phyloP scores from a whole-genome alignment of 2,888 invertebrate species.

The Atherix ibis region DNA sequence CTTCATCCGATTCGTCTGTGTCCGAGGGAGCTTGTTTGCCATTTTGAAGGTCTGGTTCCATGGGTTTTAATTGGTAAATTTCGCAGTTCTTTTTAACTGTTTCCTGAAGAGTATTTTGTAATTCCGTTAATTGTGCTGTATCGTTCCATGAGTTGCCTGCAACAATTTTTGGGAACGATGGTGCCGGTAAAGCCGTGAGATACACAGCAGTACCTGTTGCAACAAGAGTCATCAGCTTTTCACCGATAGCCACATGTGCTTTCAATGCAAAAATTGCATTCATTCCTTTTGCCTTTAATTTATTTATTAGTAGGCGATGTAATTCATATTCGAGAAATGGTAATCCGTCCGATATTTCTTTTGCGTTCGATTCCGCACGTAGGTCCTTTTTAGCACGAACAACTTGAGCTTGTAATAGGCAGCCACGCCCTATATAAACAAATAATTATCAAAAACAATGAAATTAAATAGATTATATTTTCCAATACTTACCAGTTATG shows the following conservation, averaged over 20 bases:
- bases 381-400: conserved; percentile 63
- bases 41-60: conserved; percentile 24
- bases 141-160: conserved; percentile 49
- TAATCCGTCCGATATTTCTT: conserved; percentile 87
- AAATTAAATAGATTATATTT: background rate
- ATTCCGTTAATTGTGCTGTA: conserved; percentile 45
- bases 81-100: conserved; percentile 57
- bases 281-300: conserved; percentile 84
- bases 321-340: conserved; percentile 94
- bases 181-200: conserved; percentile 60
- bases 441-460: background rate
- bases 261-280: conserved; percentile 83
- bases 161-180: conserved; percentile 53
- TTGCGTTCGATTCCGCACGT: conserved; percentile 70
- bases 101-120: conserved; percentile 52
- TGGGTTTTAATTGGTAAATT: conserved; percentile 44
- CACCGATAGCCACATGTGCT: conserved; percentile 69
- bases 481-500: conserved; percentile 36
- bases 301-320: conserved; percentile 78
- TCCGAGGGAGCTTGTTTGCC: conserved; percentile 29
- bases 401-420: conserved; percentile 57
- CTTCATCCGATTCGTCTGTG: conserved; percentile 49
- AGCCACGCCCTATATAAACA: conserved; percentile 35
- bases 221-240: conserved; percentile 71
- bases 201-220: conserved; percentile 79